Evolutionary conservation across 2,797 vertebrate genomes (phyloP), one percentile per base, ranked within the genome.

Genomic region (Philypnodon macrostomus): DNA sequence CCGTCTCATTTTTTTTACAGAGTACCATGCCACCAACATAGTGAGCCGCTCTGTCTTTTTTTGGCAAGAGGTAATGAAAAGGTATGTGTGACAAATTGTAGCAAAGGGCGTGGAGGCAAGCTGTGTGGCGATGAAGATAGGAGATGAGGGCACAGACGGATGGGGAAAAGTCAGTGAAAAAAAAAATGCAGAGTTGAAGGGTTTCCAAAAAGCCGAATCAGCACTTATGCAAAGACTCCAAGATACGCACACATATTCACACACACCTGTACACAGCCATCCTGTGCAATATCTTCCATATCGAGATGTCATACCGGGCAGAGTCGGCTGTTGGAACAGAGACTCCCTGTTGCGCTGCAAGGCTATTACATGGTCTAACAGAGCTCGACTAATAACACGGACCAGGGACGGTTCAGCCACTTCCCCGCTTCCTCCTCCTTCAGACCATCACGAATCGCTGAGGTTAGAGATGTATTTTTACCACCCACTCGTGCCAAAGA

Each of bases 321-420:
- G 80, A 83, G 71, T 70, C 58, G 62, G 62, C 75, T 73, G 73
- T 58, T 75, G 83, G 85, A 90, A 88, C 84, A 82, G 70, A 48
- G 76, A 73, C 78, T 84, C 83, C 81, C 85, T 87, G 84, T 88
- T 88, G 85, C 84, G 50, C 78, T 70, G 73, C 70, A 82, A 90
- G 73, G 81, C 86, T 87, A 90, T 91, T 89, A 91, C 87, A 88
- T 89, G 89, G 86, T 90, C 88, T 87, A 91, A 55, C 88, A 88
- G 90, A 90, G 88, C 90, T 85, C 77, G 53, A 85, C 88, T 90
- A 90, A 90, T 89, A 91, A 88, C 88, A 83, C 77, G 79, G 79
- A 86, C 80, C 63, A 15, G 19, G 32, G 45, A 47, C 32, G 63
- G 83, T 89, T 87, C 88, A 84, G 79, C 71, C 80, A 80, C 78